Percentiles rank a stretch among this genome's conserved stretches.
Conservation (phyloP, 2,797 vertebrate species). For the Melanotaenia boesemani region DNA sequence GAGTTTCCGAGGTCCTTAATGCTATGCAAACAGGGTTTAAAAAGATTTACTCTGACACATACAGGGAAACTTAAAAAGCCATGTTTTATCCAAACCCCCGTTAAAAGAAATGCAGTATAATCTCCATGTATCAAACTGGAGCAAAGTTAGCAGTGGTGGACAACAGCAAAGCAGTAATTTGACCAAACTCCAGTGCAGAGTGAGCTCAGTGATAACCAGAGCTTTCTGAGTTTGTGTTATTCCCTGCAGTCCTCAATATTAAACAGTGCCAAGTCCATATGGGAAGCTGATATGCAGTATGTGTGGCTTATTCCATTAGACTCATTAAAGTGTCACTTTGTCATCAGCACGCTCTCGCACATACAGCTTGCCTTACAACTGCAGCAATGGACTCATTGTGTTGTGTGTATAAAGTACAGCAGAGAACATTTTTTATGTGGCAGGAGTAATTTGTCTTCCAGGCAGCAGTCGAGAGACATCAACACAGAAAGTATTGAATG, state of each 20-base stretch:
- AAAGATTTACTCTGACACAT: constrained; percentile 81
- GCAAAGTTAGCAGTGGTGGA: constrained; percentile 32
- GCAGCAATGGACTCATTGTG: constrained; percentile 73
- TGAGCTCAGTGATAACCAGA: constrained; percentile 50
- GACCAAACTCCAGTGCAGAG: constrained; percentile 66
- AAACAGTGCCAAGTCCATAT: constrained; percentile 52
- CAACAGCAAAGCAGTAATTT: constrained; percentile 63
- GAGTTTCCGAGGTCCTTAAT: constrained; percentile 76
- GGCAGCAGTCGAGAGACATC: constrained; percentile 59
- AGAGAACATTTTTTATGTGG: constrained; percentile 51
- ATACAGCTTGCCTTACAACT: constrained; percentile 57
- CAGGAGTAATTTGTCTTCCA: constrained; percentile 74
- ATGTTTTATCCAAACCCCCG: constrained; percentile 69
- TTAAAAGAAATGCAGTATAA: constrained; percentile 68
- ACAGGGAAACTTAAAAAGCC: constrained; percentile 71
- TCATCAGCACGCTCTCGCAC: constrained; percentile 63
- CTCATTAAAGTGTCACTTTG: constrained; percentile 79
- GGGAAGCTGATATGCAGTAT: constrained; percentile 66
- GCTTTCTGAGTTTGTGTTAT: constrained; percentile 37
- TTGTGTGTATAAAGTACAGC: constrained; percentile 57
- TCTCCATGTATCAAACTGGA: constrained; percentile 37
- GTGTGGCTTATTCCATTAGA: constrained; percentile 75
- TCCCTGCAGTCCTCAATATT: constrained; percentile 39
- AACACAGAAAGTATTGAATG: constrained; percentile 50
- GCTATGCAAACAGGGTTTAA: constrained; percentile 79